These are phyloP conservation scores for Hyles euphorbiae DNA, from an alignment of 1,140 invertebrate species.

Conservation along the genomic window DNA sequence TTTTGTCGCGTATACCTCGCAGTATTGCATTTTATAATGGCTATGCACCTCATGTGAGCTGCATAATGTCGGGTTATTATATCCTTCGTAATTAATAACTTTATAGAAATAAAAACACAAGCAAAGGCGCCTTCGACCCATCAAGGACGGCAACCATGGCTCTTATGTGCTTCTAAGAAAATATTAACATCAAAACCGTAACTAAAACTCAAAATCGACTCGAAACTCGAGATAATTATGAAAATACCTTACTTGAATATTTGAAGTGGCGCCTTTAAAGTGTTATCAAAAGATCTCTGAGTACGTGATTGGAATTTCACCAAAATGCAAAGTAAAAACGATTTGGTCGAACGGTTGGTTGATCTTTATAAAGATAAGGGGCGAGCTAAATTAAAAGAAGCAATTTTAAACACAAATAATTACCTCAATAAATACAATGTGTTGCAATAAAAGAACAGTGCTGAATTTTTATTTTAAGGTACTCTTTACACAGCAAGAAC, in stretches of 20 bases:
- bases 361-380: too few species aligned
- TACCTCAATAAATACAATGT: too few species aligned
- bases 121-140: conserved; percentile 34
- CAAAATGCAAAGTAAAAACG: too few species aligned
- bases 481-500: too few species aligned
- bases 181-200: conserved; percentile 10
- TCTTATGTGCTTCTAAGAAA: conserved; percentile 32
- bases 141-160: conserved; percentile 35
- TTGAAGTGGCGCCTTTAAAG: too few species aligned
- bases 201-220: not conserved
- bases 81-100: conserved; percentile 20
- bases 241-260: not conserved
- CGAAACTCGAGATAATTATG: not conserved
- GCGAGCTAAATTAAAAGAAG: too few species aligned
- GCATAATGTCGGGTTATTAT: conserved; percentile 45
- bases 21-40: conserved; percentile 50
- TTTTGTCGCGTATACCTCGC: conserved; percentile 48
- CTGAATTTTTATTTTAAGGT: too few species aligned
- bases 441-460: too few species aligned
- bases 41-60: conserved; percentile 41
- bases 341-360: too few species aligned
- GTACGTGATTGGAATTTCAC: too few species aligned
- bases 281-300: too few species aligned
- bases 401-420: too few species aligned
- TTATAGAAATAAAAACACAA: conserved; percentile 2